A percentile compares a stretch with the other conserved stretches of the same genome.
Evolutionary conservation across 2,888 invertebrate species (phyloP).

Genomic region (Lepidochrysops patricia): DNA sequence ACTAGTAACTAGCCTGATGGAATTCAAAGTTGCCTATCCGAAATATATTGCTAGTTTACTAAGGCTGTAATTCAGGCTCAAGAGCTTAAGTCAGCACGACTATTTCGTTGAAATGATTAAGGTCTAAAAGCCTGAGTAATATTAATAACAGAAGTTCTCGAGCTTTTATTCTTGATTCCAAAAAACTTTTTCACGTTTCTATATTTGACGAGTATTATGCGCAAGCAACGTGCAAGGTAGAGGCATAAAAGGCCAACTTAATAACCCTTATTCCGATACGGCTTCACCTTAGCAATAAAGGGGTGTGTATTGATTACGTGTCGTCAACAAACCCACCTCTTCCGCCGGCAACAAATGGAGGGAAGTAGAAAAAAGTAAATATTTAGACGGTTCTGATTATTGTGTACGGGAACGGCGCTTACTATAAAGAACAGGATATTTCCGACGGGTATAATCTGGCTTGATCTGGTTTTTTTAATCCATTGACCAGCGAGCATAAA

Average conservation of each 20-base stretch:
- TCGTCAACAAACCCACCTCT: constrained; percentile 49
- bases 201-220: too few species aligned
- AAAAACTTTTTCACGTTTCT: too few species aligned
- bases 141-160: too few species aligned
- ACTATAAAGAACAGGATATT: constrained; percentile 65
- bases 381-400: constrained; percentile 69
- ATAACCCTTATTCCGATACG: constrained; percentile 17
- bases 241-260: constrained; percentile 6
- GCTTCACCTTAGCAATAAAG: constrained; percentile 31
- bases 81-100: too few species aligned
- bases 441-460: constrained; percentile 47
- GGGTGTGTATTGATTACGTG: constrained; percentile 55
- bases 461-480: constrained; percentile 59
- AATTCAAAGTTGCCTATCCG: too few species aligned
- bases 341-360: constrained; percentile 48
- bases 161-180: too few species aligned
- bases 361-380: constrained; percentile 70
- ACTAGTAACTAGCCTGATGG: too few species aligned
- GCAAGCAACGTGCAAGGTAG: neutral
- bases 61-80: too few species aligned
- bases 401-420: constrained; percentile 52
- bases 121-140: too few species aligned
- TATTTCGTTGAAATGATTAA: too few species aligned
- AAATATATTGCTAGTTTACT: too few species aligned
- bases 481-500: too few species aligned